Evolutionary conservation across 1,140 invertebrate species (phyloP), one percentile per base, ranked within the genome.

Genomic region (Calliphora vicina): DNA sequence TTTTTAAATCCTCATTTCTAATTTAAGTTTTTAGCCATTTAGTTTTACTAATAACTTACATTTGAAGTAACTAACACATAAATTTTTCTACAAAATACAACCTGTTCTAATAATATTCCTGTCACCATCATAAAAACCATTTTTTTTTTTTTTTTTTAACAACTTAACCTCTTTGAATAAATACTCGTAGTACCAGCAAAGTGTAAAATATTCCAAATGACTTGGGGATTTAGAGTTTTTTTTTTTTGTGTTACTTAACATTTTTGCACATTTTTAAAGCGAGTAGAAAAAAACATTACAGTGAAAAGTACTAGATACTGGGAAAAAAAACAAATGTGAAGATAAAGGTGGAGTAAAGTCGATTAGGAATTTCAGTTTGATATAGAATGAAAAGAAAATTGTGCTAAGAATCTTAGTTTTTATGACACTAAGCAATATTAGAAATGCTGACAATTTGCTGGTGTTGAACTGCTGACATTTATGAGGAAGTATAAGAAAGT

Each of bases 101-200:
- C 57, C 57, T 67, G 57, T 67, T 67, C 17, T n/a, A 57, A 67
- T 67, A 23, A 67, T 67, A 67, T 67, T 67, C n/a, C 57, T 67
- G 57, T 67, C 57, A 67, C 57, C 57, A 67, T 23, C 57, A 67
- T 67, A 67, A 67, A 57, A 67, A 67, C 57, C 57, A 67, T 23
- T 4, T 67, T 12, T 29, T 3, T 29, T 29, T 8, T 29, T 29
- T 29, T 57, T 13, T 15, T 57, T 13, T 15, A 57, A 57, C 45
- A 57, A 15, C 45, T 57, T 57, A 57, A 57, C 13, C 45, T 57
- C 17, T 57, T 57, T 57, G 45, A 29, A 8, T 29, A 29, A 29
- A 29, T 29, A 29, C 29, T 29, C 29, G 2, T 8, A 8, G 29
- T 29, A 29, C 2, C 8, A 3, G 29, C 2, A 29, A 29, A 29